Evolutionary conservation across 2,797 vertebrate genomes (phyloP).

Genomic region (Alosa sapidissima): DNA sequence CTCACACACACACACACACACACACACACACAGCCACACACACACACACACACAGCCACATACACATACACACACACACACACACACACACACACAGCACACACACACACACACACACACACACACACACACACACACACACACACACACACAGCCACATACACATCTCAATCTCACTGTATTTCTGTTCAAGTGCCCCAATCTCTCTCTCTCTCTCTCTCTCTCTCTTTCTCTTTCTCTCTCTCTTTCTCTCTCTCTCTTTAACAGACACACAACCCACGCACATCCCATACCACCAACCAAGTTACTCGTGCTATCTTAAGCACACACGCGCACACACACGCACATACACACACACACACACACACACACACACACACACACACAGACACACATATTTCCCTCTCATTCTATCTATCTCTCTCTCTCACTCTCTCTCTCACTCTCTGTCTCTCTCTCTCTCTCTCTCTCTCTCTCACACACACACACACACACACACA

Average conservation of each 20-base stretch:
- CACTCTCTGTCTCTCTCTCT: background rate
- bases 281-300: background rate
- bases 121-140: background rate
- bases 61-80: background rate
- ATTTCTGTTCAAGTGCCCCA: background rate
- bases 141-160: background rate
- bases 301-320: too few relatives aligned
- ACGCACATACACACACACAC: background rate
- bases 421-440: background rate
- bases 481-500: background rate
- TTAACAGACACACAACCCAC: background rate
- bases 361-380: background rate
- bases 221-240: background rate
- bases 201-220: background rate
- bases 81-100: background rate
- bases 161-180: background rate
- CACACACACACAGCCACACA: too few relatives aligned
- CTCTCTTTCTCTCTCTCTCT: background rate
- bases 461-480: background rate
- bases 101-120: background rate
- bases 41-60: too few relatives aligned
- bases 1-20: background rate
- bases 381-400: background rate
- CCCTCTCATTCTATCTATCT: background rate
- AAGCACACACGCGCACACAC: background rate